phyloP scores from a whole-genome alignment of 2,888 invertebrate species.

The Adela reaumurella region DNA sequence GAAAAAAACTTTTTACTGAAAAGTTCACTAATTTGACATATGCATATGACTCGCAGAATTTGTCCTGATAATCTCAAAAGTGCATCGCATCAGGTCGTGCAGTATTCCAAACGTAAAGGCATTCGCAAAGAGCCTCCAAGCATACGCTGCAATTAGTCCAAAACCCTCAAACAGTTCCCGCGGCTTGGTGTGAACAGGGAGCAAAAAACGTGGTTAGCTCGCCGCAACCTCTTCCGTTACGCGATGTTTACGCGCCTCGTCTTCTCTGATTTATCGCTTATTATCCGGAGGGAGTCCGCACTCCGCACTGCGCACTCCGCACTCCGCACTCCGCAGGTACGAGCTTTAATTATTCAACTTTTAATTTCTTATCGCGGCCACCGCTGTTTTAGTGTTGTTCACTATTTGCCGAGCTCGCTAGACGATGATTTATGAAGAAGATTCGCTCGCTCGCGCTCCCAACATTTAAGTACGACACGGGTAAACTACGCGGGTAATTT shows the following conservation, averaged over 20 bases:
- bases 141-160: too few relatives aligned
- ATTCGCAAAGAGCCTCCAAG: too few relatives aligned
- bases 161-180: too few relatives aligned
- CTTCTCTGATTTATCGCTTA: background rate
- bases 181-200: too few relatives aligned
- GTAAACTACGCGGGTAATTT: too few relatives aligned
- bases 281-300: background rate
- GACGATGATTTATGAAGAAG: constrained; percentile 38
- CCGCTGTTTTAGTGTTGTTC: constrained; percentile 36
- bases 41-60: too few relatives aligned
- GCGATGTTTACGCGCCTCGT: background rate
- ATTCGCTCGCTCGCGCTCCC: constrained; percentile 14
- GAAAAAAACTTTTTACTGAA: too few relatives aligned
- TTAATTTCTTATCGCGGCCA: constrained; percentile 51
- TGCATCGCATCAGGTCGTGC: too few relatives aligned
- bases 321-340: constrained; percentile 8
- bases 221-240: background rate
- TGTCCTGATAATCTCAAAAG: too few relatives aligned
- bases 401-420: constrained; percentile 34
- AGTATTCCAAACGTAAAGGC: too few relatives aligned
- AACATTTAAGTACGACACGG: background rate
- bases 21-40: too few relatives aligned
- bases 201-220: background rate
- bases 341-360: constrained; percentile 50
- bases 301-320: too few relatives aligned